Evolutionary conservation across 2,888 invertebrate genomes (phyloP), one percentile per base, ranked within the genome.

Genomic region (Psylliodes chrysocephalus): DNA sequence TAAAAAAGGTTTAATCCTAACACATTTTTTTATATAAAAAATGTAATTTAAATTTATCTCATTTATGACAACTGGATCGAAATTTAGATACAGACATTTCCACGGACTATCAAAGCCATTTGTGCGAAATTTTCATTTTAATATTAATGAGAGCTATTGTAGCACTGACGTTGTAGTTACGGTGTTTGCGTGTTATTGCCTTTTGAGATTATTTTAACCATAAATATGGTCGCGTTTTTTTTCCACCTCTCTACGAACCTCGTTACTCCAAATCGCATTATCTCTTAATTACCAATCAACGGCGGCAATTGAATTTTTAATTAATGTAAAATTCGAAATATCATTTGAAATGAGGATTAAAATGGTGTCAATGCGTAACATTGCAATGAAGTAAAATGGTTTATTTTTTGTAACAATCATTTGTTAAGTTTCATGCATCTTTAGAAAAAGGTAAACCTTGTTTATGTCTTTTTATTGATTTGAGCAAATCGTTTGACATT

Each of bases 111-210:
- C 14, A 14, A 49, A 30, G 8, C 28, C 28, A 12, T 28, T 28
- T 28, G 25, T 30, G 28, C 49, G 15, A 15, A 28, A 49, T 49
- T 49, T 49, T 49, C 49, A 30, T 49, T 49, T 49, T 28, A 49
- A 49, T 49, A 49, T 49, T 49, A 49, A 49, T 49, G 49, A 49
- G 15, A 49, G 49, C 30, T 17, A 49, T 49, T 49, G 49, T 49
- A 28, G 28, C 15, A 30, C 7, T 28, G 28, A 49, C 14, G 28
- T 28, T 49, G 49, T 49, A 49, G 49, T 49, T 47, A 25, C 47
- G 47, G 2, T 28, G 25, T 22, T 47, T 49, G 49, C 49, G 49
- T 49, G 49, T 28, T 49, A 49, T 49, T 49, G 49, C 49, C 15
- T 28, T 49, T 49, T 28, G 49, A 49, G 49, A 49, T 49, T 30